Conservation (phyloP, 2,113 vertebrate species). For the Gymnocephalus cernua region DNA sequence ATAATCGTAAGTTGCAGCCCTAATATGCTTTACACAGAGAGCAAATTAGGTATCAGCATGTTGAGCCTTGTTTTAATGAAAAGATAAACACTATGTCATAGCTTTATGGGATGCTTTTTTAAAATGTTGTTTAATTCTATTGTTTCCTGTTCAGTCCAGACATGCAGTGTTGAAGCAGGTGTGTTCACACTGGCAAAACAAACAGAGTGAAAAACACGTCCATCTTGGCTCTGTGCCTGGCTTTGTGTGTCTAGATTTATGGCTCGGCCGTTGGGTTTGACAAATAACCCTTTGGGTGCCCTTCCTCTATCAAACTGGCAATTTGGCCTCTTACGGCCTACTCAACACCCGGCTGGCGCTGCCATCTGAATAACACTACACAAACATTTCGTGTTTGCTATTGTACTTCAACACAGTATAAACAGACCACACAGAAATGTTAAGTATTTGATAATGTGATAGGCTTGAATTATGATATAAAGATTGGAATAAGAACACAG, state of each 20-base stretch:
- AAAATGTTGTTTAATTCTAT: slow-evolving; percentile 26
- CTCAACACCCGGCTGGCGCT: slow-evolving; percentile 55
- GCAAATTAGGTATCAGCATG: too few species aligned
- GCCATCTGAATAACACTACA: slow-evolving; percentile 26
- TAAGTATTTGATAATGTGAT: background rate
- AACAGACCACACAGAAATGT: slow-evolving; percentile 7
- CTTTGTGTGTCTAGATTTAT: slow-evolving; percentile 77
- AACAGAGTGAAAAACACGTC: slow-evolving; percentile 51
- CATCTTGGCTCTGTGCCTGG: slow-evolving; percentile 64
- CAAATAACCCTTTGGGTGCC: slow-evolving; percentile 72
- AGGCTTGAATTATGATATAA: slow-evolving; percentile 11
- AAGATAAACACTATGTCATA: background rate
- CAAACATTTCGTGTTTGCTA: slow-evolving; percentile 22
- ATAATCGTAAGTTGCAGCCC: too few species aligned
- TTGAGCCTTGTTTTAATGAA: background rate
- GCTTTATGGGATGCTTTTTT: background rate
- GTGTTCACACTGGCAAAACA: slow-evolving; percentile 66
- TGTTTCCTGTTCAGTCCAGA: slow-evolving; percentile 41
- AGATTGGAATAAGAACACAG: background rate
- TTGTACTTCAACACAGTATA: slow-evolving; percentile 18
- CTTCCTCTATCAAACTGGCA: slow-evolving; percentile 72
- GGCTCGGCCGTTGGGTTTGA: slow-evolving; percentile 68
- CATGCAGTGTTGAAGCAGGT: slow-evolving; percentile 56
- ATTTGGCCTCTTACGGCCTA: slow-evolving; percentile 63
- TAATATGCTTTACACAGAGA: too few species aligned